Evolutionary conservation across 2,888 invertebrate genomes (phyloP).

Genomic region (Anthophora plumipes): DNA sequence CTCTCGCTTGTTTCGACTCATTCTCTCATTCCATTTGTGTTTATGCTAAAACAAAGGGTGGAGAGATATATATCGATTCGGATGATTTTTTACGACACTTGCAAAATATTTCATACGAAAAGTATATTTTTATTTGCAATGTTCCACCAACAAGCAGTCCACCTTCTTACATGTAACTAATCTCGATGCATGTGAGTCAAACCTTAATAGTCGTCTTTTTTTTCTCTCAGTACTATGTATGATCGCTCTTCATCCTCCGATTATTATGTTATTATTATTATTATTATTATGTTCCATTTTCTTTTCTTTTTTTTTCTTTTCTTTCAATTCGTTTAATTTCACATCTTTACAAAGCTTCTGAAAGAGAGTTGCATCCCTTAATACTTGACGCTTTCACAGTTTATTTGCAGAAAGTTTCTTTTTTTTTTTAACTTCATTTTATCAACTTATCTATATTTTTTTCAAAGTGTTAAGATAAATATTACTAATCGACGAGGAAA

Average conservation of each 20-base stretch:
- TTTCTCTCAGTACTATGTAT: slow-evolving; percentile 40
- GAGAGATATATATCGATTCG: slow-evolving; percentile 71
- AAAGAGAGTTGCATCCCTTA: slow-evolving; percentile 62
- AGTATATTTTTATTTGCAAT: slow-evolving; percentile 36
- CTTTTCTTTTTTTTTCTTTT: slow-evolving; percentile 8
- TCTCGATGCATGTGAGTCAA: slow-evolving; percentile 62
- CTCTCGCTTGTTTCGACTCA: slow-evolving; percentile 30
- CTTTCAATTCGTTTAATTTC: slow-evolving; percentile 14
- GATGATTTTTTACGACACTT: slow-evolving; percentile 35
- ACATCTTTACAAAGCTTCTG: slow-evolving; percentile 45
- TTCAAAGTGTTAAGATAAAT: background rate
- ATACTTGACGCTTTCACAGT: slow-evolving; percentile 41
- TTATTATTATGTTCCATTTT: no score
- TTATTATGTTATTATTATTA: slow-evolving; percentile 10
- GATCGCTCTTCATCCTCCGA: slow-evolving; percentile 30
- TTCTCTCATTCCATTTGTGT: slow-evolving; percentile 51
- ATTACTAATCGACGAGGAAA: background rate
- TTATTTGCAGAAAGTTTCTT: slow-evolving; percentile 27
- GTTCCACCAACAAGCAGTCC: slow-evolving; percentile 68
- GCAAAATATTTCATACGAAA: slow-evolving; percentile 9
- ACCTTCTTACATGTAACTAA: slow-evolving; percentile 68
- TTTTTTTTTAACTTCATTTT: background rate
- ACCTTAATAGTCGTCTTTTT: slow-evolving; percentile 6
- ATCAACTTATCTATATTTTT: background rate
- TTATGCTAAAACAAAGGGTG: slow-evolving; percentile 69